Evolutionary conservation across 1,140 invertebrate genomes (phyloP).

Genomic region (Apocrypta bakeri): DNA sequence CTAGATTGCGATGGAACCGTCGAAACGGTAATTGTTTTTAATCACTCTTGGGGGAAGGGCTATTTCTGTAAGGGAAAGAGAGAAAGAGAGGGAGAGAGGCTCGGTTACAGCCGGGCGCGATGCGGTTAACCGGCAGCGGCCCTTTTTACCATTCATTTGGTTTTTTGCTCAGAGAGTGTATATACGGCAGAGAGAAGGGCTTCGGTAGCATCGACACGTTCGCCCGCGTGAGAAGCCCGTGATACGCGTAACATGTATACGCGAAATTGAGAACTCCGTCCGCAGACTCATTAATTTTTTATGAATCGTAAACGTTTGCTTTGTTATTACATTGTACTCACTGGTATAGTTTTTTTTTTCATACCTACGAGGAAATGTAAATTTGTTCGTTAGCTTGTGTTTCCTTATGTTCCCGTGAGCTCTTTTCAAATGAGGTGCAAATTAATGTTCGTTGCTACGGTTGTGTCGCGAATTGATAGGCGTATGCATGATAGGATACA

Average conservation of each 20-base stretch:
- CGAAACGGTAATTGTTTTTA: constrained; percentile 52
- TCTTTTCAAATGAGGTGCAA: neutral
- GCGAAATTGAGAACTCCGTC: constrained; percentile 7
- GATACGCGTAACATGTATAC: constrained; percentile 39
- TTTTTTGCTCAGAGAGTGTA: neutral
- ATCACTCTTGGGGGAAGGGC: constrained; percentile 38
- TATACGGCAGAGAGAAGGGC: neutral
- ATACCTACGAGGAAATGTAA: constrained; percentile 47
- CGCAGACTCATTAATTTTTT: constrained; percentile 47
- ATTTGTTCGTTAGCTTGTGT: constrained; percentile 20
- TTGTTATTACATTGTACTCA: constrained; percentile 33
- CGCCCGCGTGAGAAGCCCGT: constrained; percentile 24
- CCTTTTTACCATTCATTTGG: constrained; percentile 40
- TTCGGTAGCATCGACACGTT: constrained; percentile 22
- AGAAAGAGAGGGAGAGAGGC: constrained; percentile 3
- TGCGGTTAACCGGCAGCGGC: constrained; percentile 43
- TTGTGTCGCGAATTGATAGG: neutral
- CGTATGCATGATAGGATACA: neutral
- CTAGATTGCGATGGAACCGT: constrained; percentile 1
- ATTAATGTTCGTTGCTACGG: neutral
- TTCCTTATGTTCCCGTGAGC: neutral
- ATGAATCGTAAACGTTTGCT: constrained; percentile 47
- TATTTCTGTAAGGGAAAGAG: constrained; percentile 9
- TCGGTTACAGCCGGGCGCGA: neutral
- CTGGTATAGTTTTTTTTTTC: constrained; percentile 3